Conservation (phyloP, 2,797 vertebrate genomes). For the Acridotheres tristis region DNA sequence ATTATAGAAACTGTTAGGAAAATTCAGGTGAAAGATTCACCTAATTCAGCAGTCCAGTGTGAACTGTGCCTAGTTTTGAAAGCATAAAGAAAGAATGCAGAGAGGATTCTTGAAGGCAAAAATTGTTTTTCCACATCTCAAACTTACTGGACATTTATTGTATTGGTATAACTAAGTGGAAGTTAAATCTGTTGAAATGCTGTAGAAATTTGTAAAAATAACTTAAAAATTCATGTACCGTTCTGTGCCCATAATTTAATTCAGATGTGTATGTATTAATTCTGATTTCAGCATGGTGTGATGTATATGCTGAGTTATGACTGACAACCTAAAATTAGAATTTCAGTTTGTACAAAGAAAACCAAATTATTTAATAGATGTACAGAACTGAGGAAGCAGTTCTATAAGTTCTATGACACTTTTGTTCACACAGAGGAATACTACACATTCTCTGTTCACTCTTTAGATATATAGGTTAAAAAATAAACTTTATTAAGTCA, state of each 20-base stretch:
- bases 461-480: not conserved
- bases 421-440: not conserved
- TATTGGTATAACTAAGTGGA: not conserved
- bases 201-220: not conserved
- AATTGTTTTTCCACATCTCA: not conserved
- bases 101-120: not conserved
- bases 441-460: not conserved
- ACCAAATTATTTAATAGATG: not conserved
- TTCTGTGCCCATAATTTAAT: not conserved
- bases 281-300: not conserved
- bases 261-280: not conserved
- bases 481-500: not conserved
- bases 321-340: not conserved
- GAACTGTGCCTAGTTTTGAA: not conserved
- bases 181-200: not conserved
- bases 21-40: not conserved
- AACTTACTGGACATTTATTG: not conserved
- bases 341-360: not conserved
- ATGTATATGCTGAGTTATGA: not conserved
- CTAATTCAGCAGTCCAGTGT: not conserved
- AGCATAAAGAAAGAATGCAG: not conserved
- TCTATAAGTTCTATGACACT: not conserved
- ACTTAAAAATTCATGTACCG: not conserved
- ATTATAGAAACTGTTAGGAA: not conserved
- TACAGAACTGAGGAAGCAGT: not conserved